phyloP scores from a whole-genome alignment of 2,888 invertebrate genomes.

The Phrixothrix hirtus region DNA sequence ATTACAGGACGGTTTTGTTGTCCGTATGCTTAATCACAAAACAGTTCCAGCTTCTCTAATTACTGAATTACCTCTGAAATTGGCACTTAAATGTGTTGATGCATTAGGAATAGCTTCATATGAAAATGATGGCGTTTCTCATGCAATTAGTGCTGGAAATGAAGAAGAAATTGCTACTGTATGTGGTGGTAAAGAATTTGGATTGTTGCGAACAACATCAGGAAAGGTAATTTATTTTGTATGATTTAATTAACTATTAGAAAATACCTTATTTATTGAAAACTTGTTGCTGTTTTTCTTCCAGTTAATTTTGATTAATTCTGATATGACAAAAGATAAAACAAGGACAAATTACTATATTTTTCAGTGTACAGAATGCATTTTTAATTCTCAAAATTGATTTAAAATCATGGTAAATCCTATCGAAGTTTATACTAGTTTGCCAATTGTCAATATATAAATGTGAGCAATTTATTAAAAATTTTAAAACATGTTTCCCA shows the following conservation, averaged over 20 bases:
- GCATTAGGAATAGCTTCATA: constrained; percentile 73
- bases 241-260: constrained; percentile 10
- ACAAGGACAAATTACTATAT: too few relatives aligned
- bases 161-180: constrained; percentile 82
- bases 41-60: constrained; percentile 62
- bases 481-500: too few relatives aligned
- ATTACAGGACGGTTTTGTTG: constrained; percentile 76
- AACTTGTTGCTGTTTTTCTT: too few relatives aligned
- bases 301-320: too few relatives aligned
- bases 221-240: constrained; percentile 69
- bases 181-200: constrained; percentile 88
- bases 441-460: too few relatives aligned
- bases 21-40: constrained; percentile 70
- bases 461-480: too few relatives aligned
- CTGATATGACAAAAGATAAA: too few relatives aligned
- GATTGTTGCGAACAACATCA: constrained; percentile 77
- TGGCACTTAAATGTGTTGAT: constrained; percentile 79
- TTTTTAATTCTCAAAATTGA: too few relatives aligned
- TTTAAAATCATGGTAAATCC: too few relatives aligned
- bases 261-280: too few relatives aligned
- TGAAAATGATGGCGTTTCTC: constrained; percentile 64
- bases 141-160: constrained; percentile 49
- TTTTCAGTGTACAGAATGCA: too few relatives aligned
- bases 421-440: too few relatives aligned
- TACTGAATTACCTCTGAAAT: constrained; percentile 72